A percentile compares a stretch with the other conserved stretches of the same genome.
These are phyloP conservation scores for Autographa gamma DNA, from an alignment of 2,888 invertebrate species.

Conservation along the genomic window DNA sequence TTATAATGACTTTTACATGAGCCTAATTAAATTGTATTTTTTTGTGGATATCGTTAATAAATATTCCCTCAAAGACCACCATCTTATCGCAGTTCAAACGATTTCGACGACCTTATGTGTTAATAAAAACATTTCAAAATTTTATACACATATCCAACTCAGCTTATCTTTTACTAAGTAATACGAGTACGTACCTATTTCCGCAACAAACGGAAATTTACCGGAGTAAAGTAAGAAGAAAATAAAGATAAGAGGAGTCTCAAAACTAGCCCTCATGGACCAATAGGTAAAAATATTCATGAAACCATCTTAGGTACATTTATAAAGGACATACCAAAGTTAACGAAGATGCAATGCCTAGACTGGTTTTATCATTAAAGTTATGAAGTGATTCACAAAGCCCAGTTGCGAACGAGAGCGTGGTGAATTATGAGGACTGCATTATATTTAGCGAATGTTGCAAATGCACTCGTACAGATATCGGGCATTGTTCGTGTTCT, in stretches of 20 bases:
- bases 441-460: neutral
- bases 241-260: neutral
- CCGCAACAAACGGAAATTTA: conserved; percentile 19
- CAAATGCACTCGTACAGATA: conserved; percentile 8
- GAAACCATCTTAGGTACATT: no score
- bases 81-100: neutral
- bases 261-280: no score
- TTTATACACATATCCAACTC: neutral
- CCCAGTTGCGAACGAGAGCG: neutral
- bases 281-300: no score
- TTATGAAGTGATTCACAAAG: neutral
- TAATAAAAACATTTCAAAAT: neutral
- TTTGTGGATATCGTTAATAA: no score
- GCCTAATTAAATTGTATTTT: no score
- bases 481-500: neutral
- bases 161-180: conserved; percentile 5
- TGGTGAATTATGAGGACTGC: neutral
- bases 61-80: no score
- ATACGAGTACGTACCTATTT: conserved; percentile 7
- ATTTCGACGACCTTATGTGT: neutral
- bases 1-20: no score
- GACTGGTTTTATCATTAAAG: no score
- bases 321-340: no score
- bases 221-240: neutral
- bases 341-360: no score